Conservation (phyloP, 1,140 invertebrate species). For the Chionoecetes opilio region DNA sequence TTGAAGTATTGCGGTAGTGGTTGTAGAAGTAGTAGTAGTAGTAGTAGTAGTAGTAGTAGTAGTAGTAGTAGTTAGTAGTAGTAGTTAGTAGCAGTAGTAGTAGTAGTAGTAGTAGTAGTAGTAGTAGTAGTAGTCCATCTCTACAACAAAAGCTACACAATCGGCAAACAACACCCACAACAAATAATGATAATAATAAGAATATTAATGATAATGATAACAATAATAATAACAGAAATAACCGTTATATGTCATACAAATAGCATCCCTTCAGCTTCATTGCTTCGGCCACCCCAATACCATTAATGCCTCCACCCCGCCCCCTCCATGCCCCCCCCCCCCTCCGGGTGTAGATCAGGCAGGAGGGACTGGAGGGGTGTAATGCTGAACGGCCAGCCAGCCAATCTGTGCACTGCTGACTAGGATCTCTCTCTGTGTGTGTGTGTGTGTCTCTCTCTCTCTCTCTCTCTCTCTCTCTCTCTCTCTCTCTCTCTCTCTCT, state of each 20-base stretch:
- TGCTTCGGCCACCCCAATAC: too few species aligned
- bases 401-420: not conserved
- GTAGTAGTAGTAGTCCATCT: too few species aligned
- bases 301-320: too few species aligned
- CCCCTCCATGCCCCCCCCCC: too few species aligned
- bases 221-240: too few species aligned
- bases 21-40: not conserved
- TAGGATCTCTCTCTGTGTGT: not conserved
- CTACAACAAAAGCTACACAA: too few species aligned
- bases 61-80: constrained; percentile 30
- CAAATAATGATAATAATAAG: too few species aligned
- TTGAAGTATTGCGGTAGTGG: too few species aligned
- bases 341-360: not conserved
- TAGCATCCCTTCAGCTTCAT: too few species aligned
- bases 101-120: not conserved
- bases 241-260: too few species aligned
- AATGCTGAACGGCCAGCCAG: not conserved
- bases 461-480: constrained; percentile 27
- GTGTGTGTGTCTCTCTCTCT: not conserved
- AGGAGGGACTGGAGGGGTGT: not conserved
- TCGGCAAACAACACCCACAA: too few species aligned
- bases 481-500: not conserved
- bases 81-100: not conserved
- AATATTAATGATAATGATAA: too few species aligned
- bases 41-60: constrained; percentile 29